These are phyloP conservation scores for Corythornis leucogaster DNA, from an alignment of 2,797 vertebrate genomes.

Conservation along the genomic window DNA sequence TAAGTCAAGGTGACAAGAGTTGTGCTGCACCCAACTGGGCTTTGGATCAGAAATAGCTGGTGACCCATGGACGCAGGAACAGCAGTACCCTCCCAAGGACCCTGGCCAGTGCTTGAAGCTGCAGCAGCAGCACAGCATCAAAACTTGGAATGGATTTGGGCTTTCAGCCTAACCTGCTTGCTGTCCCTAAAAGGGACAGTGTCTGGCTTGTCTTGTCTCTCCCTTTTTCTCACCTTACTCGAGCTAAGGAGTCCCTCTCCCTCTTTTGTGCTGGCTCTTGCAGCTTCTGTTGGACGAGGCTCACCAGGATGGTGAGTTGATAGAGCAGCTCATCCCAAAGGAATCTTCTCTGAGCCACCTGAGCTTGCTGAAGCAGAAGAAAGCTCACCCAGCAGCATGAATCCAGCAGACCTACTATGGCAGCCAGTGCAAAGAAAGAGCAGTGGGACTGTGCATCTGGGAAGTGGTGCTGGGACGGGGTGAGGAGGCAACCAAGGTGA, in stretches of 20 bases:
- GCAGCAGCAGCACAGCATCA: no score
- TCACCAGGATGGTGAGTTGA: not conserved
- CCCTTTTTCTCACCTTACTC: not conserved
- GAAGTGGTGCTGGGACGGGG: not conserved
- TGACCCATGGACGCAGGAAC: not conserved
- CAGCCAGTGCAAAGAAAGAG: not conserved
- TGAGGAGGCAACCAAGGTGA: not conserved
- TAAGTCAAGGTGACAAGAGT: not conserved
- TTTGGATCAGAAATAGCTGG: not conserved
- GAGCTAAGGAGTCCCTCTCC: not conserved
- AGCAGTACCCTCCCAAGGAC: not conserved
- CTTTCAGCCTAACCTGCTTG: not conserved
- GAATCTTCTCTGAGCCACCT: not conserved
- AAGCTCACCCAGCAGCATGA: not conserved
- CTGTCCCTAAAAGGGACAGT: not conserved
- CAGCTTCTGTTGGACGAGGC: not conserved
- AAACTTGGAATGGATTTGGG: no score
- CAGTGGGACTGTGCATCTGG: not conserved
- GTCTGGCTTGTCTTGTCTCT: not conserved
- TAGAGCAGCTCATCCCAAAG: not conserved
- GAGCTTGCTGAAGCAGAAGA: not conserved
- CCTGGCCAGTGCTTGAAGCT: not conserved
- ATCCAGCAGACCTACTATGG: not conserved
- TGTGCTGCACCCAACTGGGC: not conserved
- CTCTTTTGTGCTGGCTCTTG: not conserved